A percentile compares a stretch with the other conserved stretches of the same genome.
These are phyloP conservation scores for Melanerpes aurifrons DNA, from an alignment of 2,113 vertebrate species.

Conservation along the genomic window DNA sequence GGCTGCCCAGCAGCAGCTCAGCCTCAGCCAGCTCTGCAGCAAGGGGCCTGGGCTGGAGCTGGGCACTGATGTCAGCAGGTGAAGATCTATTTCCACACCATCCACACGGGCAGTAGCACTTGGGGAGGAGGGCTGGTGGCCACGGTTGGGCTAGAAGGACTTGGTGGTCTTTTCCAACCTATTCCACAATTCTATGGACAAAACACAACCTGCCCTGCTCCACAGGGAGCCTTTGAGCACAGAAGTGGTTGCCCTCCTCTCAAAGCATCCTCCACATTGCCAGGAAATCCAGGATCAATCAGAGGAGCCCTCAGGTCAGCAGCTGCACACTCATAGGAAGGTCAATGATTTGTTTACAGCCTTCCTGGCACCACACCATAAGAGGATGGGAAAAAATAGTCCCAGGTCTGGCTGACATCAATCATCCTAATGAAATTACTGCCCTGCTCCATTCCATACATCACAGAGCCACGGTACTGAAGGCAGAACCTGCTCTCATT, in stretches of 20 bases:
- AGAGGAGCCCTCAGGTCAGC: neutral
- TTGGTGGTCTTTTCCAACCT: too few relatives aligned
- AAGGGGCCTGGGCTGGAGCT: too few relatives aligned
- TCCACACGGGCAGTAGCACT: too few relatives aligned
- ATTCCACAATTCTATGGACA: too few relatives aligned
- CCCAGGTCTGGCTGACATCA: neutral
- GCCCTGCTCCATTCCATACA: neutral
- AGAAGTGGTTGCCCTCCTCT: neutral
- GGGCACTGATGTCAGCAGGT: neutral
- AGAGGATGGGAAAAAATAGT: neutral
- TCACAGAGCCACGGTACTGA: neutral
- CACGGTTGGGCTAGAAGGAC: too few relatives aligned
- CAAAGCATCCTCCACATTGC: neutral
- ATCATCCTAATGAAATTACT: conserved; percentile 15
- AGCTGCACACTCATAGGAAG: neutral
- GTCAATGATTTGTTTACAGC: conserved; percentile 53
- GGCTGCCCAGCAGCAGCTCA: too few relatives aligned
- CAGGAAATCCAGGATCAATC: neutral
- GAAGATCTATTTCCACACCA: too few relatives aligned
- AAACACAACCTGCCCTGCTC: accelerated
- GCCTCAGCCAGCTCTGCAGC: too few relatives aligned
- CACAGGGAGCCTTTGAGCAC: accelerated
- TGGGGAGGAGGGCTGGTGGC: too few relatives aligned
- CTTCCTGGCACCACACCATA: conserved; percentile 18
- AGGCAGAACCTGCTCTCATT: conserved; percentile 1